Percentiles rank a stretch among this genome's conserved stretches.
These are phyloP conservation scores for Agrochola lota DNA, from an alignment of 2,888 invertebrate species.

Conservation along the genomic window DNA sequence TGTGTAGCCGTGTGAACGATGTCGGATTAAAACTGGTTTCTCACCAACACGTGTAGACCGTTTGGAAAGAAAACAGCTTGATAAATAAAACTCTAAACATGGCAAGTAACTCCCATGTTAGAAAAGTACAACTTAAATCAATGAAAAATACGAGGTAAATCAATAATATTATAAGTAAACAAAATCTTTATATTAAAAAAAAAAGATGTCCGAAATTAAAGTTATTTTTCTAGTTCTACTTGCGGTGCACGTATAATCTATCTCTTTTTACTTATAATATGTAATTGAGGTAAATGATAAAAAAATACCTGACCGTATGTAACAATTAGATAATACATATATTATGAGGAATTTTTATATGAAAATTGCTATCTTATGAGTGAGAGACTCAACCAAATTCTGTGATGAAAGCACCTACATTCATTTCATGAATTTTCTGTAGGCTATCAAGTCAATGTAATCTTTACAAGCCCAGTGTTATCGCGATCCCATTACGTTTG, in stretches of 20 bases:
- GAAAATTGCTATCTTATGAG: neutral
- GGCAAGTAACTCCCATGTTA: neutral
- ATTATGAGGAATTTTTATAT: neutral
- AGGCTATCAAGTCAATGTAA: neutral
- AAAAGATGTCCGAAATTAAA: too few relatives aligned
- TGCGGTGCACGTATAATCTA: too few relatives aligned
- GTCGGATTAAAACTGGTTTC: neutral
- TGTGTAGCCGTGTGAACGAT: too few relatives aligned
- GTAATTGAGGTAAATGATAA: neutral
- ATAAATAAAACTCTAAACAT: neutral
- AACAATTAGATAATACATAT: neutral
- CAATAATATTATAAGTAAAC: too few relatives aligned
- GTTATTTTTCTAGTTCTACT: too few relatives aligned
- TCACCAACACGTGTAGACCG: neutral
- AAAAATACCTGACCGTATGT: neutral
- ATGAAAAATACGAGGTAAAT: too few relatives aligned
- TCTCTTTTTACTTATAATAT: too few relatives aligned
- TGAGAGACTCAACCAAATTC: neutral
- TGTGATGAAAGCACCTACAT: neutral
- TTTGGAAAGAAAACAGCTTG: neutral
- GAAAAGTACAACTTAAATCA: neutral
- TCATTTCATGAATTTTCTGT: neutral
- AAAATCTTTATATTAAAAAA: too few relatives aligned
- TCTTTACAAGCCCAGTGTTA: conserved; percentile 2
- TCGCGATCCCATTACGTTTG: conserved; percentile 11